Conservation (phyloP, 2,888 invertebrate genomes). For the Dryococelus australis region DNA sequence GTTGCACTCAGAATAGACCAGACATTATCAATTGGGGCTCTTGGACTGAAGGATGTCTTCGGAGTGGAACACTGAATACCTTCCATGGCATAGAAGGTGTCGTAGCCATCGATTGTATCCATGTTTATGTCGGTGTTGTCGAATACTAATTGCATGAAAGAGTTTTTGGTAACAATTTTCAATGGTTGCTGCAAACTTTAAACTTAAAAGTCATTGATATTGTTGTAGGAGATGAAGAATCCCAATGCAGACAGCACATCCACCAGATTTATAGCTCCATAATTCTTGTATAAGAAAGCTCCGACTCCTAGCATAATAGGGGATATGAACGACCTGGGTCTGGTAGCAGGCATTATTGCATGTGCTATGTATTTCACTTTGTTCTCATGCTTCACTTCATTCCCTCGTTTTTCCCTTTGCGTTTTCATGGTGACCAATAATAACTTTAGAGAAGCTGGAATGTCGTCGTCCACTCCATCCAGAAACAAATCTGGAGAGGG, state of each 20-base stretch:
- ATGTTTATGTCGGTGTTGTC: slow-evolving; percentile 25
- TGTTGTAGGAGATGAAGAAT: neutral
- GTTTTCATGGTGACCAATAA: neutral
- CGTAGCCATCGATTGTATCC: neutral
- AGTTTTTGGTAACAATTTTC: neutral
- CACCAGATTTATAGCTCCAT: neutral
- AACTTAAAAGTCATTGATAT: neutral
- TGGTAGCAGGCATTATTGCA: neutral
- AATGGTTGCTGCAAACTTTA: neutral
- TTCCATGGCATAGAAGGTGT: slow-evolving; percentile 18
- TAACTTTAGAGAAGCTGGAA: neutral
- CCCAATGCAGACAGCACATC: neutral
- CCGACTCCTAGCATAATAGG: neutral
- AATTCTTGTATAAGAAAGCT: neutral
- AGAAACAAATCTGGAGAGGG: neutral
- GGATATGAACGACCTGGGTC: neutral
- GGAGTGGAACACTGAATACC: slow-evolving; percentile 23
- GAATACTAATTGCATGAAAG: slow-evolving; percentile 22
- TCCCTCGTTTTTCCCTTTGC: neutral
- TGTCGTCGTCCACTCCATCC: neutral
- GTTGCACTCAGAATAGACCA: neutral
- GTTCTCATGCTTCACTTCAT: neutral
- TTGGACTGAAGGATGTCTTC: neutral
- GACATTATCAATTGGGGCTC: neutral
- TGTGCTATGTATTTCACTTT: neutral